Evolutionary conservation across 2,113 vertebrate species (phyloP), one percentile per base, ranked within the genome.

Genomic region (Echinops telfairi): DNA sequence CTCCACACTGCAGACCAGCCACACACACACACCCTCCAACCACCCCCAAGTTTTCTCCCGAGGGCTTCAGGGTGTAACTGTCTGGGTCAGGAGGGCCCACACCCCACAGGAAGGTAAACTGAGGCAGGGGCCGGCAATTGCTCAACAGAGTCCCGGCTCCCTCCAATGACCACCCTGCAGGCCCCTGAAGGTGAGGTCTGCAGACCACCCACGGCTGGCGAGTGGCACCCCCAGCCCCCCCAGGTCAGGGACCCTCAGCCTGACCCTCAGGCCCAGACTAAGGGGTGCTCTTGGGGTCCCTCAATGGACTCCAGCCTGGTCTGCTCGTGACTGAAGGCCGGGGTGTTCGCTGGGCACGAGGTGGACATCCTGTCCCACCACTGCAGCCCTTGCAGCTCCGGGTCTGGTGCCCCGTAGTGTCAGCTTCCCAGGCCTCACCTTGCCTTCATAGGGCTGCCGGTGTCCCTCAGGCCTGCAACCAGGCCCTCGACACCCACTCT

Each of bases 81-180:
- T 58, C 57, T 19, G 3, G 36, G 53, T 27, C 10, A 2, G 23
- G 38, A 3, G 3, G 20, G 16, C 14, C 75, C 64, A 1, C 1
- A 16, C 15, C 57, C 36, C 22, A 4, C n/a, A 8, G 43, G 29
- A 0, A 0, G 38, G 47, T 70, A 77, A 66, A 80, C 78, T 27
- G 47, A 36, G 62, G 66, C 71, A 20, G 0, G 14, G 3, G 23
- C 31, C 4, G n/a, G 22, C 17, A 62, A 23, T 10, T 22, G 60
- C 60, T 62, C 17, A 62, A 62, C 60, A 23, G 60, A 62, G 60
- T 23, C 19, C 12, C n/a, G 53, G 19, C n/a, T 14, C 36, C 71
- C 2, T 0, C 29, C 7, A 66, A 0, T 8, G 3, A 20, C n/a
- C 47, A 9, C 4, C 2, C 0, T 16, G 17, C 33, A 33, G 0